Conservation (phyloP, 1,140 invertebrate genomes). For the Plodia interpunctella region DNA sequence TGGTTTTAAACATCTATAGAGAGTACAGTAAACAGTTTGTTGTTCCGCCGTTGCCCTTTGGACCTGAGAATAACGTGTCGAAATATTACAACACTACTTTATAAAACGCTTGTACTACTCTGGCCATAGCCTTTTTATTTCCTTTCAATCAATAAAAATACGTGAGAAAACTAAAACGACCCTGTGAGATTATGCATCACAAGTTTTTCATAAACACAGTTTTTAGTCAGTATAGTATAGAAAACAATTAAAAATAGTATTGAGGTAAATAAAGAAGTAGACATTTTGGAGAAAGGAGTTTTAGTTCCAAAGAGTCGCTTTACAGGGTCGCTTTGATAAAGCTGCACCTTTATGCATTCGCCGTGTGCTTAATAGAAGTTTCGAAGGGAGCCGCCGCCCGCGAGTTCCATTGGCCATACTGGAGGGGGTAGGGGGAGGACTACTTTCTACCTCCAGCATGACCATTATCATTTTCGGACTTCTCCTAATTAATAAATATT, state of each 20-base stretch:
- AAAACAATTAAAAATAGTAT: constrained; percentile 9
- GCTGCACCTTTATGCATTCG: constrained; percentile 30
- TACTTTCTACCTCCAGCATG: neutral
- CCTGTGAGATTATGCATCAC: too few species aligned
- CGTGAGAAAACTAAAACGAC: too few species aligned
- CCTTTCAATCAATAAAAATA: too few species aligned
- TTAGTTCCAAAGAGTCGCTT: constrained; percentile 27
- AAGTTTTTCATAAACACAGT: too few species aligned
- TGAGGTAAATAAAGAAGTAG: neutral
- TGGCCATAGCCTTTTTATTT: too few species aligned
- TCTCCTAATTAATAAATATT: too few species aligned
- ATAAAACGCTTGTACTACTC: too few species aligned
- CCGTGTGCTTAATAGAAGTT: neutral
- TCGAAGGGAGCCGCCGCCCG: neutral
- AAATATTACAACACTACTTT: neutral
- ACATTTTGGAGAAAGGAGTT: neutral
- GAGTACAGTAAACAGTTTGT: neutral
- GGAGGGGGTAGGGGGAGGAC: too few species aligned
- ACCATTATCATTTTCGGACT: neutral
- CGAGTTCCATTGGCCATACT: neutral
- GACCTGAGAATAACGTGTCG: too few species aligned
- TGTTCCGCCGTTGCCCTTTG: neutral
- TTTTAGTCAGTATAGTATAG: too few species aligned
- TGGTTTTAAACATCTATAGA: constrained; percentile 20
- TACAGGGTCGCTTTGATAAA: constrained; percentile 35